Base-by-base conservation (phyloP, 1,140 invertebrate species). In the Drosophila repletoides region DNA sequence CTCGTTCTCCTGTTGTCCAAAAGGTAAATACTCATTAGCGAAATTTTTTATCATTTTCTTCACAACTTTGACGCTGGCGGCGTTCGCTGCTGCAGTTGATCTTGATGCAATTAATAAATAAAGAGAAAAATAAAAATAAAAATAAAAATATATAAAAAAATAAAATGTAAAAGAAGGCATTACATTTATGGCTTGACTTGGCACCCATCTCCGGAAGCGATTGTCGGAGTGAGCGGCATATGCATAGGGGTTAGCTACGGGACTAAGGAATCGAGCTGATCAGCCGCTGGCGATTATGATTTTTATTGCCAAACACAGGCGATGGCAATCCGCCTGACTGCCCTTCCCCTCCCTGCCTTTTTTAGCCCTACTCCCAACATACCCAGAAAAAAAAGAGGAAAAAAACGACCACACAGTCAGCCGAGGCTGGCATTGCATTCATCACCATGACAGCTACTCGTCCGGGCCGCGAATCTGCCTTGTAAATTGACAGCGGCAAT, bases 401-500 rank as follows among this genome's bases (percentile, higher is more conserved):
- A 45, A 38, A 5, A 22, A 34, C 34, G 80, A 86, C 80, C 80
- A 86, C 80, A 67, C 71, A 69, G 46, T 4, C 19, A 29, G 60
- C 53, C 40, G 15, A 33, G 55, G 46, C 69, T 53, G 33, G 14
- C 46, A 72, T 71, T 66, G 72, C 81, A 86, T 86, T 75, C 80
- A 86, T 86, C 80, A 86, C 74, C 64, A 48, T 80, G 80, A 86
- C 80, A 86, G 80, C 80, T 86, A 86, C 71, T 72, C 80, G 79
- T 83, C 77, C 28, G 52, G 29, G 24, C 10, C 10, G 34, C 38
- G 34, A 52, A 36, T 43, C 66, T 74, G 75, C 53, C 61, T 73
- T 86, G 77, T 83, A 88, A 88, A 88, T 88, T 88, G 84, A 88
- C 84, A 88, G 75, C 55, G 69, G 76, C 59, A 88, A 86, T 88